Evolutionary conservation across 2,113 vertebrate genomes (phyloP).

Genomic region (Myodes glareolus): DNA sequence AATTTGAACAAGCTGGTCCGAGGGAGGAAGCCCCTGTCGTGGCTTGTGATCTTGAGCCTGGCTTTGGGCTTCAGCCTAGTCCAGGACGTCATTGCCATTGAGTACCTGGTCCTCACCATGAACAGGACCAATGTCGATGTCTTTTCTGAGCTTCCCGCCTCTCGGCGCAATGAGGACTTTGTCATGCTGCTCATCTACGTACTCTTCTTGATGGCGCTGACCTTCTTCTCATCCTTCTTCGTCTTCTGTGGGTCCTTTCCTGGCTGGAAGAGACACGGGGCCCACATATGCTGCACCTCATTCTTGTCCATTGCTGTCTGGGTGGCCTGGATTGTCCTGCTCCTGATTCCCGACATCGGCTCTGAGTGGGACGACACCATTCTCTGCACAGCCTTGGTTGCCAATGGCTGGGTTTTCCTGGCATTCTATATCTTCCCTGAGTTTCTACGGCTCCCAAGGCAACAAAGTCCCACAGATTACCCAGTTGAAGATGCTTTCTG

Average conservation of each 20-base stretch:
- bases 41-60: conserved; percentile 83
- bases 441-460: conserved; percentile 88
- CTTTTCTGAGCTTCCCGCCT: accelerated
- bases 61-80: conserved; percentile 88
- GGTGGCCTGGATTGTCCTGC: conserved; percentile 93
- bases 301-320: conserved; percentile 90
- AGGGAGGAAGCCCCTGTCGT: conserved; percentile 85
- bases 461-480: conserved; percentile 82
- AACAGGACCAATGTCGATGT: conserved; percentile 60
- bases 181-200: conserved; percentile 94
- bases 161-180: conserved; percentile 87
- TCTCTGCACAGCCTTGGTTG: conserved; percentile 89
- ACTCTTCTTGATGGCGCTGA: conserved; percentile 89
- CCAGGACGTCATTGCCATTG: conserved; percentile 90
- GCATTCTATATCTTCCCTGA: conserved; percentile 89
- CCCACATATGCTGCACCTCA: conserved; percentile 87
- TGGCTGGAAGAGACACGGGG: conserved; percentile 86
- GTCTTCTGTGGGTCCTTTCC: conserved; percentile 85
- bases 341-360: conserved; percentile 57
- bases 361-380: conserved; percentile 91
- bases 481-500: conserved; percentile 82
- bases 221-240: conserved; percentile 84
- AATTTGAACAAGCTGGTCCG: conserved; percentile 88
- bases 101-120: conserved; percentile 90
- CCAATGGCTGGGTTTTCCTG: conserved; percentile 93